Evolutionary conservation across 2,113 vertebrate species (phyloP), one percentile per base, ranked within the genome.

Genomic region (Oxyura jamaicensis): DNA sequence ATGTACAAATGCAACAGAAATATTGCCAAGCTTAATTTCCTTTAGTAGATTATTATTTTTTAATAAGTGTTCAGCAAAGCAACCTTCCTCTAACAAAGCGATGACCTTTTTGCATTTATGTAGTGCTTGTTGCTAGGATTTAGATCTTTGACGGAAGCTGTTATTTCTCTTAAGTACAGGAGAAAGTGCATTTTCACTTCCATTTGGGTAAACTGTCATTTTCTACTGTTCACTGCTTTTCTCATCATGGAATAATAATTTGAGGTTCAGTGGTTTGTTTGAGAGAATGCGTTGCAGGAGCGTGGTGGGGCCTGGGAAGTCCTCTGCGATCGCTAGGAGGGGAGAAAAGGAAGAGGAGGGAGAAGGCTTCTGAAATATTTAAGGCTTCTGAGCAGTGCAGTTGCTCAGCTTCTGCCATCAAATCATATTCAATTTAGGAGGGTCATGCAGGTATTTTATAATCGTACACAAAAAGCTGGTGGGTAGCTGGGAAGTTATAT

Each of bases 71-170:
- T 88, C 77, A 50, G 88, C 90, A 73, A 88, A 78, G 69, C 52
- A 80, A 76, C 91, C 91, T 95, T 95, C 80, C 72, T 82, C 77
- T 84, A 91, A 96, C 92, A 95, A 92, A 96, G 89, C 62, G 86
- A 65, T 91, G 93, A 94, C 94, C 97, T 95, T 96, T 96, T 72
- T 94, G 86, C 90, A 91, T 96, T 95, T 91, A 66, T 95, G 88
- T 88, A 87, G 83, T 63, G 92, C 93, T 92, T 91, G 93, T 96
- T 95, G 96, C 96, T 94, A 94, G 86, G 93, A 89, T 94, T 92
- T 95, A 94, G 96, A 93, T 95, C 95, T 96, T 96, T 93, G 88
- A 91, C 82, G 91, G 91, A 96, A 95, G 96, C 95, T 96, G 96
- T 92, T 96, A 93, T 96, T 97, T 97, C 93, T 91, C 90, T 95